phyloP scores from a whole-genome alignment of 2,113 vertebrate species.

The Pollimyrus isidori region DNA sequence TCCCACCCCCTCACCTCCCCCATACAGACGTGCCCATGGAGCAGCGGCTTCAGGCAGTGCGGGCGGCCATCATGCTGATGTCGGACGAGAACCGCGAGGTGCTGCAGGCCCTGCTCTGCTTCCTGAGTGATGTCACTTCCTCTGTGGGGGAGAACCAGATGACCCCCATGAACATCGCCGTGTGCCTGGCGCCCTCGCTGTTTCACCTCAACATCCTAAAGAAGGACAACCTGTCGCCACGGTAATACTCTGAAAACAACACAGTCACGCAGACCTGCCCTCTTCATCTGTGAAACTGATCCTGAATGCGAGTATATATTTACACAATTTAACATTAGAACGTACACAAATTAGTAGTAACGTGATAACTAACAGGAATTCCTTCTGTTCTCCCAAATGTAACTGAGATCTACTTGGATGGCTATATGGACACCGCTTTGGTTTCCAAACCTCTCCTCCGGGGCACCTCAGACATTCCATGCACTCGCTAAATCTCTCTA shows the following conservation, averaged over 20 bases:
- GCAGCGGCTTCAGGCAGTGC: conserved; percentile 79
- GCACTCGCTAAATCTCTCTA: background rate
- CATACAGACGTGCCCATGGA: conserved; percentile 82
- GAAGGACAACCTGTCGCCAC: conserved; percentile 80
- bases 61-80: conserved; percentile 86
- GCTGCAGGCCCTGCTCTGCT: conserved; percentile 82
- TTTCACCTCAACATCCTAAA: conserved; percentile 92
- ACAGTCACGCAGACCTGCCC: background rate
- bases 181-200: conserved; percentile 91
- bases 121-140: conserved; percentile 77
- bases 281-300: too few species aligned
- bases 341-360: background rate
- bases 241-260: conserved; percentile 50
- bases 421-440: background rate
- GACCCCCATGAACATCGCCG: conserved; percentile 92
- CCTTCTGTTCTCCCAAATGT: background rate
- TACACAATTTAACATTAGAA: background rate
- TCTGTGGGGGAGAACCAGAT: conserved; percentile 92
- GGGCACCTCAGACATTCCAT: background rate
- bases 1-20: background rate
- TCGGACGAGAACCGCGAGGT: conserved; percentile 88
- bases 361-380: background rate
- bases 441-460: background rate
- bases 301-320: background rate
- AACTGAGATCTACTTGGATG: background rate